Conservation (phyloP, 2,888 invertebrate species). For the Steinernema hermaphroditum region DNA sequence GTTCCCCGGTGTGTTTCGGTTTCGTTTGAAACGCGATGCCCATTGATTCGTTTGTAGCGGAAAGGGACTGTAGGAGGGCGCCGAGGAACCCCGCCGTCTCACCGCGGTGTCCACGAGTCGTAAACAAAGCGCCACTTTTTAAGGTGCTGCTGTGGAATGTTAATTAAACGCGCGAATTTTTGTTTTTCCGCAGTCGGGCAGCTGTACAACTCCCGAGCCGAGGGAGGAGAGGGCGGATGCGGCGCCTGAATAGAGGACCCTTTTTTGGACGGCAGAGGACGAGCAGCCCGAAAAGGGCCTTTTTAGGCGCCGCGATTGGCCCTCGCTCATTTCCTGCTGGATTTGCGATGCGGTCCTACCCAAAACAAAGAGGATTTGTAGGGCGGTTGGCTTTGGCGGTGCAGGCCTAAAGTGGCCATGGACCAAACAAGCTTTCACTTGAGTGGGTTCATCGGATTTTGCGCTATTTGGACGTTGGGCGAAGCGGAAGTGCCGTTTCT, state of each 20-base stretch:
- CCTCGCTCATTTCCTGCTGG: too few species aligned
- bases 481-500: background rate
- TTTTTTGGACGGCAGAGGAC: too few species aligned
- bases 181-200: conserved; percentile 18
- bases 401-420: too few species aligned
- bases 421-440: too few species aligned
- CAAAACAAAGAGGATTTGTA: too few species aligned
- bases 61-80: background rate
- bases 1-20: conserved; percentile 2
- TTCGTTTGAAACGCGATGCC: conserved; percentile 25
- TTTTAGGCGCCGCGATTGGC: too few species aligned
- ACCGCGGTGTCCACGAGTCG: conserved; percentile 2
- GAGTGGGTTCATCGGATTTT: too few species aligned
- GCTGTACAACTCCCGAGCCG: conserved; percentile 2
- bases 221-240: too few species aligned
- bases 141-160: conserved; percentile 25
- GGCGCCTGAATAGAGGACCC: too few species aligned
- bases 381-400: too few species aligned
- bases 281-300: too few species aligned
- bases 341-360: too few species aligned
- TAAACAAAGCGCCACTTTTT: conserved; percentile 31
- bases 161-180: conserved; percentile 29
- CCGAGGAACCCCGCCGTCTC: background rate
- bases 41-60: conserved; percentile 23
- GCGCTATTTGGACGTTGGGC: background rate